Percentiles rank a stretch among this genome's conserved stretches.
These are phyloP conservation scores for Nautilus pompilius DNA, from an alignment of 1,140 invertebrate genomes.

Conservation along the genomic window DNA sequence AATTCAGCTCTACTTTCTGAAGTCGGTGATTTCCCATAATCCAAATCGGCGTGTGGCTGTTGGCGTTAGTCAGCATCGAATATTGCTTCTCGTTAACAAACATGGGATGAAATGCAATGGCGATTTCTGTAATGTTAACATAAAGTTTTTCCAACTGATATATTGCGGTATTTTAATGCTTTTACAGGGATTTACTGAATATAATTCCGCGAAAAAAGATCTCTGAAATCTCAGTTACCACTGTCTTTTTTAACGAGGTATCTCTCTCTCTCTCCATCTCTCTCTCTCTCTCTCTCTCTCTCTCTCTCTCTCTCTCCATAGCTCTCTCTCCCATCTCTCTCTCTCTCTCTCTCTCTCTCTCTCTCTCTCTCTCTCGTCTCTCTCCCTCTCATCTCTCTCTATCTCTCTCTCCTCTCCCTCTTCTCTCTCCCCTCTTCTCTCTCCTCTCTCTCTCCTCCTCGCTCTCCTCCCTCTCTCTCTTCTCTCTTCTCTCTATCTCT, in stretches of 20 bases:
- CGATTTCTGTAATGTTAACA: too few relatives aligned
- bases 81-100: too few relatives aligned
- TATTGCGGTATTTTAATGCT: too few relatives aligned
- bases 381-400: neutral
- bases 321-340: neutral
- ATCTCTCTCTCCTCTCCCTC: neutral
- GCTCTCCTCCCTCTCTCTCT: neutral
- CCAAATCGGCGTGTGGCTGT: too few relatives aligned
- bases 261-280: neutral
- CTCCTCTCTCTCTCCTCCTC: neutral
- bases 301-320: neutral
- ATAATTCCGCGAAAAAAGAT: too few relatives aligned
- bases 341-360: neutral
- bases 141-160: too few relatives aligned
- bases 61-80: too few relatives aligned
- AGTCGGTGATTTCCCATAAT: too few relatives aligned
- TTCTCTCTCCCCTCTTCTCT: neutral
- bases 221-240: too few relatives aligned
- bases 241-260: neutral
- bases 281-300: conserved; percentile 1
- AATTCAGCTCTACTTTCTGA: too few relatives aligned
- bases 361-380: neutral
- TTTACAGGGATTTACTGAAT: too few relatives aligned
- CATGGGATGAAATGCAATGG: too few relatives aligned
- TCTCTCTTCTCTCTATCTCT: neutral